A percentile compares a stretch with the other conserved stretches of the same genome.
Conservation (phyloP, 2,888 invertebrate species). For the Eupithecia insigniata region DNA sequence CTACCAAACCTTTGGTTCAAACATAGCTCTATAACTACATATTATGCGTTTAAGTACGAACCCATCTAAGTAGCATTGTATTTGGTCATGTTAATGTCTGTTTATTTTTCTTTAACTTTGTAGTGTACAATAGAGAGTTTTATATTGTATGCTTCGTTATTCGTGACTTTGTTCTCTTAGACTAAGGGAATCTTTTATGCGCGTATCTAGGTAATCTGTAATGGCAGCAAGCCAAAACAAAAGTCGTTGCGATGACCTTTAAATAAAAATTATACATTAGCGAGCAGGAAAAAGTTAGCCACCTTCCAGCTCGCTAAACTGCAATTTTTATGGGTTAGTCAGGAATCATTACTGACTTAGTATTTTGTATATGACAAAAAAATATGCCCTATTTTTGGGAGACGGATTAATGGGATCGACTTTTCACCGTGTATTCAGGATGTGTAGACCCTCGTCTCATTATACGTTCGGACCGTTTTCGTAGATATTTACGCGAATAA, state of each 20-base stretch:
- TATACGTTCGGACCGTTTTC: constrained; percentile 12
- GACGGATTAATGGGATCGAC: not conserved
- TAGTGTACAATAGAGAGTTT: too few species aligned
- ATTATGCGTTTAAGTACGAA: too few species aligned
- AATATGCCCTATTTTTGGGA: not conserved
- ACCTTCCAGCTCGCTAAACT: too few species aligned
- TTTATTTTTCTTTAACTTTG: too few species aligned
- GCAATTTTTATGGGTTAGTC: too few species aligned
- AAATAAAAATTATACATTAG: not conserved
- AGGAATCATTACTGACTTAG: too few species aligned
- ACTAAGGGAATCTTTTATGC: not conserved
- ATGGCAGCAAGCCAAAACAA: not conserved
- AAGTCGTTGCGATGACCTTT: not conserved
- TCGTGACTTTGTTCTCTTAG: not conserved
- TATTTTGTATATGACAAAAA: too few species aligned
- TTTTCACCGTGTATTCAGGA: constrained; percentile 2
- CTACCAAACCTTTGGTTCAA: too few species aligned
- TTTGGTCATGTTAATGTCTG: too few species aligned
- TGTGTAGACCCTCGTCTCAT: constrained; percentile 7
- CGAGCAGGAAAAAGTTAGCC: not conserved
- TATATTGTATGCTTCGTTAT: not conserved
- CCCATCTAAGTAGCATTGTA: too few species aligned
- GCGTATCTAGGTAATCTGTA: not conserved
- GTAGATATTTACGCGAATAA: not conserved
- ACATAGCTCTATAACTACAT: too few species aligned